Conservation (phyloP, 2,797 vertebrate genomes). For the Gobio occitaniae region DNA sequence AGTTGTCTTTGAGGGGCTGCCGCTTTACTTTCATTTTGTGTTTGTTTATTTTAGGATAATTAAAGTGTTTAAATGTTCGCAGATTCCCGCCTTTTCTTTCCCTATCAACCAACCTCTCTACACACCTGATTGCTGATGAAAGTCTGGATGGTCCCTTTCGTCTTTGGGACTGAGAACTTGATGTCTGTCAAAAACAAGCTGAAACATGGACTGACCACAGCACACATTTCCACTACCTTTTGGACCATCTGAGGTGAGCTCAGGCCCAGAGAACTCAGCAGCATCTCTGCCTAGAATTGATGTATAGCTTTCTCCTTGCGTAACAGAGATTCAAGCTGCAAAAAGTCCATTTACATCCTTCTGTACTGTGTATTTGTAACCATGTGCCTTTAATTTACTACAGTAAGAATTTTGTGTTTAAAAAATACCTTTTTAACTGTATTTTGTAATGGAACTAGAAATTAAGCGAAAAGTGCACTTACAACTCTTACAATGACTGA, state of each 20-base stretch:
- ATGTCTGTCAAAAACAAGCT: neutral
- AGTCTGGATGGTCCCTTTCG: neutral
- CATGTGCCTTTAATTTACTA: neutral
- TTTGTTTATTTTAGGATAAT: no score
- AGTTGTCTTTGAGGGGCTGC: no score
- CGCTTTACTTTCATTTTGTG: no score
- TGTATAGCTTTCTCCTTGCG: neutral
- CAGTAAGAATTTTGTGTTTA: neutral
- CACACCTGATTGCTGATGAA: neutral
- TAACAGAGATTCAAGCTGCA: neutral
- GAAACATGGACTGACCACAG: neutral
- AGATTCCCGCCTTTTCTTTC: no score
- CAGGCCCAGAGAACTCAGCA: no score
- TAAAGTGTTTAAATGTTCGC: no score
- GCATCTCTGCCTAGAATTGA: neutral
- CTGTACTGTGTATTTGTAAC: neutral
- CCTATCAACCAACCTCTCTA: no score
- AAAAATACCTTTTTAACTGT: neutral
- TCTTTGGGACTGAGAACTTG: neutral
- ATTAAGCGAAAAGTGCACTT: neutral
- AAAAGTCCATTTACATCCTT: neutral
- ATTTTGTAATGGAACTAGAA: neutral
- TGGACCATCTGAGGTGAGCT: no score
- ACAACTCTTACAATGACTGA: neutral
- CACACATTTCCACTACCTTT: no score